phyloP scores from a whole-genome alignment of 2,888 invertebrate genomes.

The Abrostola tripartita region DNA sequence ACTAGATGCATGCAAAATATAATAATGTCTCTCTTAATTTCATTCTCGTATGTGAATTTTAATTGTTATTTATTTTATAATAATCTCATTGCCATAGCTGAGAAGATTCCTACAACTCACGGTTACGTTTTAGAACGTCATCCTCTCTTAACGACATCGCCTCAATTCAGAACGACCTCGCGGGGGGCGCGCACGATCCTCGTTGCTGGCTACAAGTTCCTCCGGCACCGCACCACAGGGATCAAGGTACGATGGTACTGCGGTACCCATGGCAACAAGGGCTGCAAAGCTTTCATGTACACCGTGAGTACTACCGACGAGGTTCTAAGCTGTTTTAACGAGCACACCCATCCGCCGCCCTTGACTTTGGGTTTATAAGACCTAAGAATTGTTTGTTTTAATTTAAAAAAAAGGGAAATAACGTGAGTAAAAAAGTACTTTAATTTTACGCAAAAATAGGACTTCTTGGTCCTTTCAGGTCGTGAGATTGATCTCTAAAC shows the following conservation, averaged over 20 bases:
- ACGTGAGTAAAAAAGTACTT: too few species aligned
- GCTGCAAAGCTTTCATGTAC: slow-evolving; percentile 34
- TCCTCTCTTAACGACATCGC: background rate
- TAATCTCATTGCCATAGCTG: too few species aligned
- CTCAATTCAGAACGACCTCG: slow-evolving; percentile 14
- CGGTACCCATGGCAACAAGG: slow-evolving; percentile 57
- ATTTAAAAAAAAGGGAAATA: too few species aligned
- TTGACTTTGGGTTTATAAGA: slow-evolving; percentile 9
- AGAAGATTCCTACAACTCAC: background rate
- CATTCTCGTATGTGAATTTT: too few species aligned
- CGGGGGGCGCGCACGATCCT: slow-evolving; percentile 30
- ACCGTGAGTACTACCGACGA: slow-evolving; percentile 30
- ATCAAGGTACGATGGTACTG: slow-evolving; percentile 67
- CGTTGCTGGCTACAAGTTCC: slow-evolving; percentile 24
- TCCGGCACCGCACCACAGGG: slow-evolving; percentile 30
- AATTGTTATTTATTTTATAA: too few species aligned
- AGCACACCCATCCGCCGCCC: slow-evolving; percentile 51
- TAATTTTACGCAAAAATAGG: too few species aligned
- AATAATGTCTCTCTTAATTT: too few species aligned
- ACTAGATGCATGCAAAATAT: too few species aligned
- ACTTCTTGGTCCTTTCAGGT: too few species aligned
- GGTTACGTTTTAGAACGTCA: slow-evolving; percentile 16
- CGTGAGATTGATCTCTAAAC: too few species aligned
- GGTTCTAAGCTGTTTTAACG: slow-evolving; percentile 50
- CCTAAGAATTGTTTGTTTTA: too few species aligned